Conservation (phyloP, 2,113 vertebrate species). For the Silurus asotus region DNA sequence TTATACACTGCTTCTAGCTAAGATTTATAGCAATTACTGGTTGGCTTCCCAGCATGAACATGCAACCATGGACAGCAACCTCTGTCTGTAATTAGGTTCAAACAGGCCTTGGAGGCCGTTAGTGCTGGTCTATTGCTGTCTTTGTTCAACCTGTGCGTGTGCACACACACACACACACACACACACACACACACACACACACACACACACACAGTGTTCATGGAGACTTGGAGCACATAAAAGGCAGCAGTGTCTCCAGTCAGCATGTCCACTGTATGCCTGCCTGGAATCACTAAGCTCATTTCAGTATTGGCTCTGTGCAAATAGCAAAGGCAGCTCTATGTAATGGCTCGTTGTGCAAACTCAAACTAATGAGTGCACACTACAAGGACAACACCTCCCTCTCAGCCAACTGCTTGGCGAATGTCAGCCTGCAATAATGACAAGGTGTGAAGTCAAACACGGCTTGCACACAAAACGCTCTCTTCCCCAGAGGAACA, state of each 20-base stretch:
- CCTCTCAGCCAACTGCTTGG: conserved; percentile 43
- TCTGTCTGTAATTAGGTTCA: conserved; percentile 7
- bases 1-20: neutral
- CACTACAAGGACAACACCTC: conserved; percentile 34
- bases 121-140: conserved; percentile 40
- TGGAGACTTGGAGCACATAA: conserved; percentile 56
- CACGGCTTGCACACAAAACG: conserved; percentile 39
- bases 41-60: neutral
- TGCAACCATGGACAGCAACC: conserved; percentile 10
- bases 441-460: conserved; percentile 44
- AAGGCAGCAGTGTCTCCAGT: conserved; percentile 49
- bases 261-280: conserved; percentile 1
- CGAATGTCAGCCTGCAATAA: conserved; percentile 40
- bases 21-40: neutral
- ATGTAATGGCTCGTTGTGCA: conserved; percentile 8
- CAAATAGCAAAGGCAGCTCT: neutral
- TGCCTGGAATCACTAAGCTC: conserved; percentile 33
- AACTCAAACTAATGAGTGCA: conserved; percentile 35
- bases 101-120: conserved; percentile 1
- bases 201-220: conserved; percentile 42
- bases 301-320: neutral
- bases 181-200: neutral
- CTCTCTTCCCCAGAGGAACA: conserved; percentile 26
- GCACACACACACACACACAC: neutral
- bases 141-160: conserved; percentile 13